phyloP scores from a whole-genome alignment of 2,797 vertebrate species.

The Sebastes baramenuke region DNA sequence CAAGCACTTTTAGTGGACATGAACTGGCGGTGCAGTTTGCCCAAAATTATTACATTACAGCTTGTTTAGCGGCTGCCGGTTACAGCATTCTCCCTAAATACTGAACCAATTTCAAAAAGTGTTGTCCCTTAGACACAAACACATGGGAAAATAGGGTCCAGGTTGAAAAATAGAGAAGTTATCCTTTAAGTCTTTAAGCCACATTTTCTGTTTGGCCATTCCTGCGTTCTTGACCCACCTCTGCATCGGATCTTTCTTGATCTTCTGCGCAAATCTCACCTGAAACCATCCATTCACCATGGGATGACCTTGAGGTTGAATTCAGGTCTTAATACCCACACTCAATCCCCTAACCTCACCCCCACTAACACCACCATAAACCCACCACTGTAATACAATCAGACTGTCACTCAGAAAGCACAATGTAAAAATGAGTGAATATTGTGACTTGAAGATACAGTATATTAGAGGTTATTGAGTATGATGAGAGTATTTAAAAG shows the following conservation, averaged over 20 bases:
- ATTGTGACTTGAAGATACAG: conserved; percentile 61
- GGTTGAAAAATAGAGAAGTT: no score
- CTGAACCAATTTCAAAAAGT: no score
- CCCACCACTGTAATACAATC: conserved; percentile 50
- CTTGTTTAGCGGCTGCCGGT: no score
- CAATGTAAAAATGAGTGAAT: conserved; percentile 73
- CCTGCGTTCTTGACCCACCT: neutral
- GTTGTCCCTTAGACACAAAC: no score
- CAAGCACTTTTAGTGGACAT: no score
- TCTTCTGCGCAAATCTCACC: neutral
- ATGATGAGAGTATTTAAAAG: conserved; percentile 51
- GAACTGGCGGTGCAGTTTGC: no score
- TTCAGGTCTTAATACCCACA: neutral
- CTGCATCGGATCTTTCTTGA: neutral
- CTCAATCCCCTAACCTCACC: neutral
- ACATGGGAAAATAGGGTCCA: no score
- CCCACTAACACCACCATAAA: neutral
- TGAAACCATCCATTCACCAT: neutral
- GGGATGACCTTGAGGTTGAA: neutral
- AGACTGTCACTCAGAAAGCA: conserved; percentile 66
- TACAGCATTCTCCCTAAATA: no score
- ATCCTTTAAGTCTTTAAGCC: neutral
- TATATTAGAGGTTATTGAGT: conserved; percentile 38
- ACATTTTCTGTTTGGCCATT: neutral
- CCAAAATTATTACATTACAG: no score